phyloP scores from a whole-genome alignment of 2,113 vertebrate species.

The Oceanites oceanicus region DNA sequence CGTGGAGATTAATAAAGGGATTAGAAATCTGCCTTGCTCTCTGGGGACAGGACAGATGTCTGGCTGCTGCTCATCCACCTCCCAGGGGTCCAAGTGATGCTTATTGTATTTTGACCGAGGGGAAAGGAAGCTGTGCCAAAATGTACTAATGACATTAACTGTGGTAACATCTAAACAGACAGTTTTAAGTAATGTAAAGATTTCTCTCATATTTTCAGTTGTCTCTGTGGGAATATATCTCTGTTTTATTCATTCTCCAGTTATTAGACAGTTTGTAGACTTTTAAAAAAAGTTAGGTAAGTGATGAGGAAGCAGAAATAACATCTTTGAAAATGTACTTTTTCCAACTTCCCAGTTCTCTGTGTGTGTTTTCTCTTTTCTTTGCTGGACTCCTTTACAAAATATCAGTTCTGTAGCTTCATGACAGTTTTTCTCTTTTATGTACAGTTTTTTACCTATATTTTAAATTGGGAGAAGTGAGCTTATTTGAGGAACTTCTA shows the following conservation, averaged over 20 bases:
- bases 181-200: background rate
- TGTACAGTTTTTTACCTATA: fast-evolving
- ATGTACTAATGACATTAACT: background rate
- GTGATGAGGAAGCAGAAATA: background rate
- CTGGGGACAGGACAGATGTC: background rate
- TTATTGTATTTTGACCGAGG: background rate
- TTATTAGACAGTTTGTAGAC: background rate
- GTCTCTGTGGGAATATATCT: background rate
- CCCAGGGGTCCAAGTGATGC: background rate
- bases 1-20: background rate
- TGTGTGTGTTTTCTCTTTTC: background rate
- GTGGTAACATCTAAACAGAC: background rate
- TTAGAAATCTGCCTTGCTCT: background rate
- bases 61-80: fast-evolving
- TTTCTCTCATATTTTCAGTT: background rate
- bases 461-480: background rate
- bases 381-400: background rate
- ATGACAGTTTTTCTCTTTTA: background rate
- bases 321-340: background rate
- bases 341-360: background rate
- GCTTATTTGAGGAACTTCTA: background rate
- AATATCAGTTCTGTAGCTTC: background rate
- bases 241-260: background rate
- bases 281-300: background rate
- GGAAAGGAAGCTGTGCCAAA: background rate